Evolutionary conservation across 1,140 invertebrate species (phyloP), one percentile per base, ranked within the genome.

Genomic region (Danaus plexippus): DNA sequence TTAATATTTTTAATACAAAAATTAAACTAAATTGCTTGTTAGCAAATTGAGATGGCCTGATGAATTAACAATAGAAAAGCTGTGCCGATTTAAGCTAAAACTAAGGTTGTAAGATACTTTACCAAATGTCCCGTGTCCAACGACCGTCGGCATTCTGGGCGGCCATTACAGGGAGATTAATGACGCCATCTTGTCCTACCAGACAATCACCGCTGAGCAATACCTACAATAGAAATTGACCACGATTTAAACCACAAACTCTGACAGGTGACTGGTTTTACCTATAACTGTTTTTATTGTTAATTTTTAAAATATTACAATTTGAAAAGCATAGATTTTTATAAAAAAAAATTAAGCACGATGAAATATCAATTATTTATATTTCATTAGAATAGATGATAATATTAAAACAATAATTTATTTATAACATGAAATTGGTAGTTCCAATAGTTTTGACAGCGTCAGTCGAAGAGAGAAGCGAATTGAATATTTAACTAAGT

Each of bases 61-160:
- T 32, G 43, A 45, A 45, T 12, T 45, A n/a, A 11, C 43, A 45
- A 45, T 45, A 45, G 11, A 45, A 45, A 45, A 58, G 18, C 40
- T 52, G 43, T 40, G 52, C 47, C 43, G 46, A 53, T 57, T 43
- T 18, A 2, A 55, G 54, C 12, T 18, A 53, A 62, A 52, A 41
- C 47, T 58, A 43, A 58, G 60, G 52, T 62, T 54, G 49, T 15
- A 52, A 57, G 67, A 54, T 66, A 59, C 60, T 67, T 65, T 67
- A 67, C 51, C 65, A 75, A 78, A 76, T 76, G 77, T 74, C 61
- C 74, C 73, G 68, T 77, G 73, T 72, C 73, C 66, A 54, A 62
- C 61, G 48, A 52, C 60, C 54, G 57, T 63, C 56, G 67, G 64
- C 67, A 66, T 71, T 77, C 52, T 53, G 48, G 69, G 65, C 61